Evolutionary conservation across 2,888 invertebrate species (phyloP), one percentile per base, ranked within the genome.

Genomic region (Dioctria rufipes): DNA sequence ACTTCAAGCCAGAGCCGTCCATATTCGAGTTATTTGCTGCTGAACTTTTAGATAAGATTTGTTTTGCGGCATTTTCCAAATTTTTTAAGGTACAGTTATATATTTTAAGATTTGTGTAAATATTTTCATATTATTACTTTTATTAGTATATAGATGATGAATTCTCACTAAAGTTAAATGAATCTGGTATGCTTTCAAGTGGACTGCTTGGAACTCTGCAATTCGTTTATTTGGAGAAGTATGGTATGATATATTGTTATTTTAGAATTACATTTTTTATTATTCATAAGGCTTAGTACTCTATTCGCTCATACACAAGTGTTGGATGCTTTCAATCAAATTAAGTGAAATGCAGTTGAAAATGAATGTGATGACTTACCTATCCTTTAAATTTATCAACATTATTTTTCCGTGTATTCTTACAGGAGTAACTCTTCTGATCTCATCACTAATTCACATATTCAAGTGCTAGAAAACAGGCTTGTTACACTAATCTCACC

Each of bases 21-120:
- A 58, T 73, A 2, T 73, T 73, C 42, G 73, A 73, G 58, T n/a
- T 73, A 58, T 73, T 13, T 42, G 60, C 73, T 11, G 73, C 73
- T n/a, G 73, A 73, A 60, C 39, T 58, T 58, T 60, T 73, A 6
- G 73, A 73, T 42, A 73, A 73, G 11, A 40, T 58, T 13, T 73
- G 73, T 42, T 73, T 51, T 39, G 58, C 58, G 4, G 73, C 73
- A 13, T 73, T 73, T 42, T n/a, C 9, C 3, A 39, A 42, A 40
- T 58, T 73, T 3, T 40, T 73, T 73, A 73, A 60, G 58, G 73
- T 73, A 40, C 25, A 25, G 61, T 61, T 61, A 61, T 51, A 9
- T 51, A 9, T 51, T 65, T 67, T 25, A 46, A 3, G 46, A 46
- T 46, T 40, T 65, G 9, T n/a, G 0, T 43, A 46, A 4, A 13